Evolutionary conservation across 1,140 invertebrate species (phyloP).

Genomic region (Cydia amplana): DNA sequence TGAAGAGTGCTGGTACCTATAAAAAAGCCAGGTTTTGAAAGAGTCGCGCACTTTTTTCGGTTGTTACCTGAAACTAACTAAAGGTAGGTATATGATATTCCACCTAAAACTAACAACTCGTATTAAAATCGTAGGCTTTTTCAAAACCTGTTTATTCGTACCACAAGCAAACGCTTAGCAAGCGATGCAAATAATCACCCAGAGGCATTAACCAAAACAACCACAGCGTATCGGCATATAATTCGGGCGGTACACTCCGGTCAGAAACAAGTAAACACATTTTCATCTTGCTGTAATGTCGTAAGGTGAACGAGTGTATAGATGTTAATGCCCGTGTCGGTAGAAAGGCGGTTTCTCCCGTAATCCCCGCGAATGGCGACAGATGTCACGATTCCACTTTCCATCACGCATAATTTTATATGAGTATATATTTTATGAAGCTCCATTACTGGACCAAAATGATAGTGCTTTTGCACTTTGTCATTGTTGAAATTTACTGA

Average conservation of each 20-base stretch:
- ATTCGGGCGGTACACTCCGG: not conserved
- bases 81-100: too few species aligned
- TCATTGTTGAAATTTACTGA: not conserved
- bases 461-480: not conserved
- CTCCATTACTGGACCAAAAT: not conserved
- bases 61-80: not conserved
- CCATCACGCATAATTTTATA: slow-evolving; percentile 30
- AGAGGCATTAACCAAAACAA: slow-evolving; percentile 1
- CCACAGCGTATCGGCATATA: not conserved
- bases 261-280: not conserved
- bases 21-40: too few species aligned
- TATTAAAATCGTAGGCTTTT: not conserved
- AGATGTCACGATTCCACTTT: slow-evolving; percentile 31
- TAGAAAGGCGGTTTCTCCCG: slow-evolving; percentile 23
- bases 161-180: not conserved
- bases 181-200: slow-evolving; percentile 4
- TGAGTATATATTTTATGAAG: slow-evolving; percentile 1
- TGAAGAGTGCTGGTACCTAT: too few species aligned
- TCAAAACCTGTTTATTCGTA: not conserved
- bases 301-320: not conserved
- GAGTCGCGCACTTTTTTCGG: not conserved
- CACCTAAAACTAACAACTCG: not conserved
- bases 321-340: not conserved
- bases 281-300: not conserved
- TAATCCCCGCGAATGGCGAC: slow-evolving; percentile 7